phyloP scores from a whole-genome alignment of 2,888 invertebrate genomes.

The Busseola fusca region DNA sequence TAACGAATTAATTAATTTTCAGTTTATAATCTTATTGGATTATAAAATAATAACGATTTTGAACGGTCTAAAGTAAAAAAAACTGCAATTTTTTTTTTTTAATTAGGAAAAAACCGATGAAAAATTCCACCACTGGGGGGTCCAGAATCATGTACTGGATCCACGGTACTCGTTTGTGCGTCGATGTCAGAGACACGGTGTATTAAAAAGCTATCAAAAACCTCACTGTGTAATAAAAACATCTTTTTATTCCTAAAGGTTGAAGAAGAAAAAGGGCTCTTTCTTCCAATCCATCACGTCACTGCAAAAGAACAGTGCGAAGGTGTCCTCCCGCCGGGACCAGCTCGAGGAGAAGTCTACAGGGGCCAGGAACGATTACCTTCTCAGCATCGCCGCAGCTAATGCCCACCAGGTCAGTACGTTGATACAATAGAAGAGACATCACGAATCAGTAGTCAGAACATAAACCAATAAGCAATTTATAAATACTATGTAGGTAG shows the following conservation, averaged over 20 bases:
- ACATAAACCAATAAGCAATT: background rate
- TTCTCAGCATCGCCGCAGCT: slow-evolving; percentile 96
- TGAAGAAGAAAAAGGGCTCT: slow-evolving; percentile 98
- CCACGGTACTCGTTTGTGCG: too few relatives aligned
- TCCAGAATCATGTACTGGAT: too few relatives aligned
- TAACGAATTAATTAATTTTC: too few relatives aligned
- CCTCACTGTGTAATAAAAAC: background rate
- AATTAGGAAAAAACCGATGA: too few relatives aligned
- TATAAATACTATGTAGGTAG: background rate
- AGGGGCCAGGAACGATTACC: slow-evolving; percentile 97
- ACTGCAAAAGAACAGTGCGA: slow-evolving; percentile 98
- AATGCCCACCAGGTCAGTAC: slow-evolving; percentile 95
- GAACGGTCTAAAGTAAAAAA: too few relatives aligned
- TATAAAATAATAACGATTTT: too few relatives aligned
- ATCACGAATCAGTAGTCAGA: background rate
- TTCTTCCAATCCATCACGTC: slow-evolving; percentile 99
- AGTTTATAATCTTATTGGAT: too few relatives aligned
- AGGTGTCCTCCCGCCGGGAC: slow-evolving; percentile 97
- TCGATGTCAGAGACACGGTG: too few relatives aligned
- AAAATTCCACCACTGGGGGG: too few relatives aligned
- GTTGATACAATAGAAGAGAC: background rate
- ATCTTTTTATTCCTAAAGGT: slow-evolving; percentile 82
- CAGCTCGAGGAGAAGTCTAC: slow-evolving; percentile 97
- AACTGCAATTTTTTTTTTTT: too few relatives aligned
- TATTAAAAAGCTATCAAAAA: too few relatives aligned